Percentiles rank a stretch among this genome's conserved stretches.
Conservation (phyloP, 1,140 invertebrate species). For the Drosophila lacertosa region DNA sequence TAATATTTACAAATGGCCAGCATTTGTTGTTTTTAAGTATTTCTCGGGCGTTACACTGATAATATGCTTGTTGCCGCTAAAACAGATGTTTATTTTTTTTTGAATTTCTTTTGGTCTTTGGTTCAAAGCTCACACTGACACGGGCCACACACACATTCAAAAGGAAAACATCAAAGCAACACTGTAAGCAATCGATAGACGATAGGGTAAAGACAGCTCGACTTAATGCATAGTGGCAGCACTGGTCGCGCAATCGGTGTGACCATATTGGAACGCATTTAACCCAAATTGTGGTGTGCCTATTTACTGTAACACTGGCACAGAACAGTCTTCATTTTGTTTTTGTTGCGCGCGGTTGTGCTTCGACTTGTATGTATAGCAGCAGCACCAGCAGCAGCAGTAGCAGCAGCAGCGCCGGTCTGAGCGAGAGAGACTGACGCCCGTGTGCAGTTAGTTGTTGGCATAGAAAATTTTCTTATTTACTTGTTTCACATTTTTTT, state of each 20-base stretch:
- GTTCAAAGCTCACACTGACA: conserved; percentile 21
- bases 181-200: conserved; percentile 12
- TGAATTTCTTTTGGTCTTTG: conserved; percentile 29
- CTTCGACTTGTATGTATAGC: conserved; percentile 20
- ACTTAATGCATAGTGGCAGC: not conserved
- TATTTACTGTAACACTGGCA: conserved; percentile 19
- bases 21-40: conserved; percentile 28
- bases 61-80: conserved; percentile 21
- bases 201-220: not conserved
- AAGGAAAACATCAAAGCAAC: not conserved
- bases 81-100: conserved; percentile 27
- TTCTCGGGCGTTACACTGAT: not conserved
- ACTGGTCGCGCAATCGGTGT: not conserved
- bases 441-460: conserved; percentile 49
- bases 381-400: conserved; percentile 13
- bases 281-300: not conserved
- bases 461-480: conserved; percentile 51
- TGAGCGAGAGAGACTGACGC: conserved; percentile 45
- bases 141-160: not conserved
- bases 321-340: conserved; percentile 45
- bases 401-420: conserved; percentile 29
- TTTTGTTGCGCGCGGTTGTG: conserved; percentile 42
- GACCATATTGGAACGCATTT: conserved; percentile 4
- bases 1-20: conserved; percentile 5
- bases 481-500: conserved; percentile 48